phyloP scores from a whole-genome alignment of 2,113 vertebrate species.

The Apaloderma vittatum region DNA sequence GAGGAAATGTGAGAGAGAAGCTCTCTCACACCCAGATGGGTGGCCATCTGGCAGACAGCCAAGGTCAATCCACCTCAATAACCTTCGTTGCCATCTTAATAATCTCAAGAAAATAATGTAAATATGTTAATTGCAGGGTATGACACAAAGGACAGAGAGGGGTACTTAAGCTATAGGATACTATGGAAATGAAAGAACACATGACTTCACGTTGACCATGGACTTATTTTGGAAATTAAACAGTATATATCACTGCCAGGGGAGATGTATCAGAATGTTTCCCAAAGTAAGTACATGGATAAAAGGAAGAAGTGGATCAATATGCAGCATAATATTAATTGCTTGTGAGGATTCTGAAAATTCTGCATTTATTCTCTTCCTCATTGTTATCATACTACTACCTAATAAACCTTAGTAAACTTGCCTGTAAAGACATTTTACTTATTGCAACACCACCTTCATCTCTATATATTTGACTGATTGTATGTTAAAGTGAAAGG shows the following conservation, averaged over 20 bases:
- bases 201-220: not conserved
- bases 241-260: not conserved
- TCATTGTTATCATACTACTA: not conserved
- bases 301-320: not conserved
- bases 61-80: not conserved
- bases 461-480: not conserved
- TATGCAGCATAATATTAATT: not conserved
- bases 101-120: not conserved
- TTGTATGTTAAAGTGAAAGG: not conserved
- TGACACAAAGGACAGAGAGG: accelerated
- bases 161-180: not conserved
- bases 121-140: not conserved
- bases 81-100: not conserved
- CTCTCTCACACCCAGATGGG: not conserved
- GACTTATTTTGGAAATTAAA: not conserved
- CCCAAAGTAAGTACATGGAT: not conserved
- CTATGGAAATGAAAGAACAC: not conserved
- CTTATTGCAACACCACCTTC: not conserved
- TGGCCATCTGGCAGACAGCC: not conserved
- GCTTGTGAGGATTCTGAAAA: not conserved
- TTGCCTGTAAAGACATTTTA: not conserved
- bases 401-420: not conserved
- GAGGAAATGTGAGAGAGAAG: not conserved
- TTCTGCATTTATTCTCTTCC: not conserved
- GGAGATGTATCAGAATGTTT: not conserved